These are phyloP conservation scores for Peromyscus attwateri DNA, from an alignment of 2,797 vertebrate genomes.

Conservation along the genomic window DNA sequence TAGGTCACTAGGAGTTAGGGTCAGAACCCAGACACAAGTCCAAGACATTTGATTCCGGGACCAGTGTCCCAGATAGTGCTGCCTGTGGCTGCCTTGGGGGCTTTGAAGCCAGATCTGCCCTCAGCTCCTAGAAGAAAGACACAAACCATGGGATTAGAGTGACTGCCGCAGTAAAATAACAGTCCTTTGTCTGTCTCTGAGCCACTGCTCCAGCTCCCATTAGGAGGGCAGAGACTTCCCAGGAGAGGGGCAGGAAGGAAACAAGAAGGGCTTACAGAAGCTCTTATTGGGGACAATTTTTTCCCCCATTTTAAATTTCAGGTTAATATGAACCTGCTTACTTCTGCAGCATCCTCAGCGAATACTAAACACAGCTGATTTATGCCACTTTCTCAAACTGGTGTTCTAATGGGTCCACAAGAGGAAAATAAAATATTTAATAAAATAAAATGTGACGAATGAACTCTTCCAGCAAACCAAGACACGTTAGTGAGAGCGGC, in stretches of 20 bases:
- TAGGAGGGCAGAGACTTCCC: slow-evolving; percentile 79
- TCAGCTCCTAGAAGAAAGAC: slow-evolving; percentile 48
- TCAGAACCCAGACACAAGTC: not conserved
- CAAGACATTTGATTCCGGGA: not conserved
- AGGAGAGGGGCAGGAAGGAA: slow-evolving; percentile 78
- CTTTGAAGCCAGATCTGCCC: not conserved
- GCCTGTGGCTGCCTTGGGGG: not conserved
- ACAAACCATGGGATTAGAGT: slow-evolving; percentile 67
- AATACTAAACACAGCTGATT: slow-evolving; percentile 78
- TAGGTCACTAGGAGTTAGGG: not conserved
- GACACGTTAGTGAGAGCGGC: slow-evolving; percentile 58
- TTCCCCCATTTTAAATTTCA: slow-evolving; percentile 71
- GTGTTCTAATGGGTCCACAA: slow-evolving; percentile 81
- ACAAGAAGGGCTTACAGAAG: slow-evolving; percentile 72
- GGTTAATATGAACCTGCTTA: slow-evolving; percentile 76
- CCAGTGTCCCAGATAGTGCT: not conserved
- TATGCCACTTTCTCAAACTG: slow-evolving; percentile 76
- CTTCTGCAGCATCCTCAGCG: slow-evolving; percentile 70
- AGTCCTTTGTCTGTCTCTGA: slow-evolving; percentile 79
- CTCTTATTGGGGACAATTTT: slow-evolving; percentile 53
- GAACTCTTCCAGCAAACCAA: slow-evolving; percentile 80
- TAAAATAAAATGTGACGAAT: slow-evolving; percentile 85
- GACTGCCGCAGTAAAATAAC: slow-evolving; percentile 69
- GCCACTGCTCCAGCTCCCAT: slow-evolving; percentile 46
- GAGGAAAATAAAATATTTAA: slow-evolving; percentile 86